Conservation (phyloP, 2,113 vertebrate species). For the Eupsittula cactorum region DNA sequence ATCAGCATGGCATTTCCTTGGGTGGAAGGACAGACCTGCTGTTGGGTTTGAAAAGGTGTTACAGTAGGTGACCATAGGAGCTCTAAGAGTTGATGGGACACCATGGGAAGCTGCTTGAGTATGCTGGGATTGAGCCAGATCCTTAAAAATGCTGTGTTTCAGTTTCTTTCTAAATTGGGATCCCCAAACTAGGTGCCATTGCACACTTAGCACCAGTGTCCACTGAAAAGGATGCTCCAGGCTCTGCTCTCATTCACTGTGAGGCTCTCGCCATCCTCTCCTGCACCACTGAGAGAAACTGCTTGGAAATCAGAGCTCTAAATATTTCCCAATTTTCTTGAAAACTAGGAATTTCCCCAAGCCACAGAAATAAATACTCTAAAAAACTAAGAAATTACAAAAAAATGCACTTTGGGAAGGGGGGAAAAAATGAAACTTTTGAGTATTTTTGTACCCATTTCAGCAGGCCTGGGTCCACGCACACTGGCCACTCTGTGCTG, state of each 20-base stretch:
- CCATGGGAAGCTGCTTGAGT: not conserved
- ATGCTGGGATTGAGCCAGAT: not conserved
- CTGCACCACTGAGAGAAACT: not conserved
- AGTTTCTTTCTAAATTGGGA: not conserved
- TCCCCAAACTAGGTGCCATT: not conserved
- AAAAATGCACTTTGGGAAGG: not conserved
- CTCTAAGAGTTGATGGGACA: not conserved
- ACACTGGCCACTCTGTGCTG: slow-evolving; percentile 3
- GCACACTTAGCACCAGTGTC: not conserved
- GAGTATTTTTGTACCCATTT: not conserved
- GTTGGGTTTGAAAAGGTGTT: not conserved
- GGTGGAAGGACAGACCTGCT: not conserved
- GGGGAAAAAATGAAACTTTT: not conserved
- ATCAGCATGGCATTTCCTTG: not conserved
- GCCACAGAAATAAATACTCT: not conserved
- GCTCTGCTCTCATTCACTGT: not conserved
- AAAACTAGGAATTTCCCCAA: not conserved
- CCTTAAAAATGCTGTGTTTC: not conserved
- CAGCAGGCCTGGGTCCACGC: not conserved
- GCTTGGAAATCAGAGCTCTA: not conserved
- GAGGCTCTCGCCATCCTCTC: not conserved
- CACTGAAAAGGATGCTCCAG: not conserved
- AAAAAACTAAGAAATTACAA: not conserved
- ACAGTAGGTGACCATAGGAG: not conserved
- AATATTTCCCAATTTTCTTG: not conserved